Base-by-base conservation (phyloP, 2,888 invertebrate species). In the Trichogramma evanescens region DNA sequence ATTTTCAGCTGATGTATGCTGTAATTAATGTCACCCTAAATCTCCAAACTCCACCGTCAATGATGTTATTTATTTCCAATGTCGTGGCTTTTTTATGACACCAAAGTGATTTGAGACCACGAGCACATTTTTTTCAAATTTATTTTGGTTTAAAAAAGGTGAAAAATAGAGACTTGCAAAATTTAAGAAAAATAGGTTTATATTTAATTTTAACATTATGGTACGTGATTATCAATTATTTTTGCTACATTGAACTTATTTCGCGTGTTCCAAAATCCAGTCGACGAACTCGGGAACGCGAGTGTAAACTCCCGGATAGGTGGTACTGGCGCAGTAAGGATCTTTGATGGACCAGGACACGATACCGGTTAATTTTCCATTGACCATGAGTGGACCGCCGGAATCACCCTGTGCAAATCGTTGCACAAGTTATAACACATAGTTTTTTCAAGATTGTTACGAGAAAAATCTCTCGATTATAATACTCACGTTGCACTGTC, bases 301-400 rank as follows among this genome's bases (percentile, higher is more conserved):
- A 1, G 61, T 65, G 43, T 55, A 61, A 26, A 65, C 59, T 7
- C 59, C 54, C 2, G 63, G 63, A 10, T 53, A 61, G 8, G 59
- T 43, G 1, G 56, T 59, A 40, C 63, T 61, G 4, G 53, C 63
- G 26, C 65, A 63, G 13, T 50, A 45, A 2, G 59, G 55, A n/a
- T 63, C 57, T 40, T 60, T 59, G 4, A 57, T 13, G 6, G 61
- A 61, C 62, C 63, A 65, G 8, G 63, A 65, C 2, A 60, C 58
- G 4, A 63, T 46, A 5, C 61, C 65, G 6, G 50, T 50, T 1
- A 63, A 54, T 38, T 48, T 40, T 50, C 54, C 56, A 26, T 56
- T 40, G 3, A 61, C 56, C 8, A 50, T 56, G 6, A 65, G 45
- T 7, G 62, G 59, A 39, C 61, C 62, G 26, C 63, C 65, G 9